These are phyloP conservation scores for Pteruthius melanotis DNA, from an alignment of 2,113 vertebrate species.

Conservation along the genomic window DNA sequence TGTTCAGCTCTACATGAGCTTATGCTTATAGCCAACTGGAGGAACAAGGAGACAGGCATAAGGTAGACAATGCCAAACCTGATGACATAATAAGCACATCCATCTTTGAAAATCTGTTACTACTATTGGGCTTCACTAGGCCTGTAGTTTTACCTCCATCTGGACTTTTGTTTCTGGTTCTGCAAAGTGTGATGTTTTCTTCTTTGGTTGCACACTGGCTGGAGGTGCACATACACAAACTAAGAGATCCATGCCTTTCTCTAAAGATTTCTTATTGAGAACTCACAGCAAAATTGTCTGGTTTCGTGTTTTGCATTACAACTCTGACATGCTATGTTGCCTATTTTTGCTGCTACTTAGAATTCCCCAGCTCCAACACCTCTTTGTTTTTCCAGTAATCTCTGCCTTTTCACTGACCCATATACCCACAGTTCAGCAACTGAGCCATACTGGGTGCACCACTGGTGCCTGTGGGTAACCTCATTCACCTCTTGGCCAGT, in stretches of 20 bases:
- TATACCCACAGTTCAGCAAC: neutral
- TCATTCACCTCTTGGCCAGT: neutral
- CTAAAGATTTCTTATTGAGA: fast-evolving
- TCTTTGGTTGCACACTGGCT: neutral
- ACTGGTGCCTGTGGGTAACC: slow-evolving; percentile 46
- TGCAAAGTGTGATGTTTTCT: neutral
- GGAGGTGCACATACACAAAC: neutral
- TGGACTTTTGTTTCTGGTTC: neutral
- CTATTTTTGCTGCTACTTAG: neutral
- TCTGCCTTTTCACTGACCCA: neutral
- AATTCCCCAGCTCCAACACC: neutral
- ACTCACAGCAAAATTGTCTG: neutral
- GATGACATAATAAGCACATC: neutral
- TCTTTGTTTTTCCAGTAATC: slow-evolving; percentile 26
- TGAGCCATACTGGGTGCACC: neutral
- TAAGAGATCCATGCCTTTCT: neutral
- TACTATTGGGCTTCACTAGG: neutral
- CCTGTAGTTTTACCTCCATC: neutral
- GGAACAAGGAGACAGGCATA: neutral
- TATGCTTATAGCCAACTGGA: neutral
- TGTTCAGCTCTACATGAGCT: neutral
- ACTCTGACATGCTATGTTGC: neutral
- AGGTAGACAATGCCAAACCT: neutral
- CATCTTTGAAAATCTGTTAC: neutral
- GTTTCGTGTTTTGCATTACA: neutral